Percentiles rank a stretch among this genome's conserved stretches.
phyloP scores from a whole-genome alignment of 2,113 vertebrate genomes.

The Pogona vitticeps region DNA sequence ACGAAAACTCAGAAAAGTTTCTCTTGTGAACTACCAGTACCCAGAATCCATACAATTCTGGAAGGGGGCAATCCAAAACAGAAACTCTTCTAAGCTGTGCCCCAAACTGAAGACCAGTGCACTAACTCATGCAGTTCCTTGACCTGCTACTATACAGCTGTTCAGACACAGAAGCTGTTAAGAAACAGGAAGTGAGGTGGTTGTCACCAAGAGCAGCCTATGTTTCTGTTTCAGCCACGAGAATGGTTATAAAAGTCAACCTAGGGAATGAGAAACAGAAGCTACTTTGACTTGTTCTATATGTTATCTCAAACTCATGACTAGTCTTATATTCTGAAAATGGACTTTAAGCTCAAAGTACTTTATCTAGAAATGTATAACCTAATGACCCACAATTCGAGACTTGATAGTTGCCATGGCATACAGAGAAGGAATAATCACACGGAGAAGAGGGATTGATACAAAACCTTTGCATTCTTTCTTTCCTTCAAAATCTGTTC shows the following conservation, averaged over 20 bases:
- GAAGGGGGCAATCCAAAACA: background rate
- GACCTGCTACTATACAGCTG: too few species aligned
- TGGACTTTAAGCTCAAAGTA: background rate
- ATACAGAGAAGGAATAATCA: background rate
- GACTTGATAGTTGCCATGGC: too few species aligned
- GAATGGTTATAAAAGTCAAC: too few species aligned
- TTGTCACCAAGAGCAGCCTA: background rate
- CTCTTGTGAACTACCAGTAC: too few species aligned
- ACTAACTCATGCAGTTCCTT: background rate
- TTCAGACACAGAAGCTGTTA: background rate
- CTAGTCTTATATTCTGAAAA: background rate
- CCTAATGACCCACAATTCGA: background rate
- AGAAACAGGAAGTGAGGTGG: background rate
- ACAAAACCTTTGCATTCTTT: background rate
- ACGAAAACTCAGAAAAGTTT: too few species aligned
- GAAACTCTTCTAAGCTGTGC: background rate
- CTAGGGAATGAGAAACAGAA: background rate
- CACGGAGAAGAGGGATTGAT: background rate
- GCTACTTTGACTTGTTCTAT: background rate
- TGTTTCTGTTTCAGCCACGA: background rate
- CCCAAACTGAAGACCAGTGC: background rate
- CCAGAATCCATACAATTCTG: too few species aligned
- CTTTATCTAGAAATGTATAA: background rate
- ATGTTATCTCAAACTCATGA: background rate
- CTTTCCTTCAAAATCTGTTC: background rate